Conservation (phyloP, 2,113 vertebrate genomes). For the Gila orcuttii region DNA sequence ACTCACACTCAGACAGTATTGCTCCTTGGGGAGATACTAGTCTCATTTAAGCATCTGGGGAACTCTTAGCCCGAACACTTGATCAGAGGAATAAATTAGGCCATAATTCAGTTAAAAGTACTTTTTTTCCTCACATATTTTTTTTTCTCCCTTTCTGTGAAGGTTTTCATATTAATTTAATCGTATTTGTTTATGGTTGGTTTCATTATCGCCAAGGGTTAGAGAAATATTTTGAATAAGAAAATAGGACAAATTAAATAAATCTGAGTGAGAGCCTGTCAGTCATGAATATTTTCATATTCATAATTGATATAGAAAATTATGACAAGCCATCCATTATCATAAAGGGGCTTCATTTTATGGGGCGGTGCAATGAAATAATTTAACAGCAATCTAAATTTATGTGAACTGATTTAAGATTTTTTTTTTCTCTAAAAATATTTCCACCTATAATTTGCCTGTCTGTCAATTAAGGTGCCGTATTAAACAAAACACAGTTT, state of each 20-base stretch:
- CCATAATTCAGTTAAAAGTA: constrained; percentile 76
- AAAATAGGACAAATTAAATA: constrained; percentile 35
- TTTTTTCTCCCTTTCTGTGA: constrained; percentile 62
- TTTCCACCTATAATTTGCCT: constrained; percentile 35
- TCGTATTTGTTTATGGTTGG: constrained; percentile 22
- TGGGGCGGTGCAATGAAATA: not conserved
- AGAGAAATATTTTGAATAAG: constrained; percentile 45
- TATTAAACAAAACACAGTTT: constrained; percentile 31
- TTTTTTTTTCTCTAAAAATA: constrained; percentile 27
- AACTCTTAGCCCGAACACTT: constrained; percentile 80
- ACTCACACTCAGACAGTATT: constrained; percentile 14
- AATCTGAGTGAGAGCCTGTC: constrained; percentile 23
- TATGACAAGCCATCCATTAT: constrained; percentile 14
- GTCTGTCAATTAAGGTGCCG: constrained; percentile 27
- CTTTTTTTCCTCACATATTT: constrained; percentile 60
- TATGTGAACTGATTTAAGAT: constrained; percentile 22
- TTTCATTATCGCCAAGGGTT: constrained; percentile 37
- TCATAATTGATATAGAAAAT: constrained; percentile 37
- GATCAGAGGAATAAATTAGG: constrained; percentile 82
- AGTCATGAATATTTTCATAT: constrained; percentile 34
- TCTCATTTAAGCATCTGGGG: constrained; percentile 78
- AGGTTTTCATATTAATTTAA: constrained; percentile 67
- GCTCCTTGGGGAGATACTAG: constrained; percentile 72
- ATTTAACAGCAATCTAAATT: constrained; percentile 33
- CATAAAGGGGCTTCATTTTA: constrained; percentile 23